Evolutionary conservation across 2,888 invertebrate species (phyloP), one percentile per base, ranked within the genome.

Genomic region (Mamestra brassicae): DNA sequence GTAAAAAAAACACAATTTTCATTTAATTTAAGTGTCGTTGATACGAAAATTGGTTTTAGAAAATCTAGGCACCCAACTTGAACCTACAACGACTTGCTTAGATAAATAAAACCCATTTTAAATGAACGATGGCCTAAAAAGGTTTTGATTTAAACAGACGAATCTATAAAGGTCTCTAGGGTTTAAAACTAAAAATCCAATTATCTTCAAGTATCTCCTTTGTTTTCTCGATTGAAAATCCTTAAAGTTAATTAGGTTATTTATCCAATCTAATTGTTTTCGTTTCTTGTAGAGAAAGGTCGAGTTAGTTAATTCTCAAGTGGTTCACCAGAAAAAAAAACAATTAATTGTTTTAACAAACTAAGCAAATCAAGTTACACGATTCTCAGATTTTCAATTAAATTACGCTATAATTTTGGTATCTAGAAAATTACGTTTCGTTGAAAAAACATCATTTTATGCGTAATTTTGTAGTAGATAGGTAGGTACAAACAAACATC

Each of bases 221-320:
- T 73, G 42, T 73, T 68, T 57, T 68, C 42, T 57, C 58, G 65
- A 72, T 61, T 57, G 67, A 58, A 78, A 83, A 67, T 42, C 36
- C 78, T 79, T 7, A n/a, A 78, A 83, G 61, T 74, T 83, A 71
- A 84, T 84, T 62, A 66, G 50, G 10, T 78, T 63, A 83, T 73
- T 73, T 80, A 58, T 69, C 45, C 54, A 83, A 50, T 55, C 68
- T 69, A 69, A 78, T 83, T 83, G 73, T 78, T 73, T 82, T 67
- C 26, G 26, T 26, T 26, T 26, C 26, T n/a, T 17, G 81, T 63
- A 4, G 6, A 64, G 54, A 50, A 75, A 75, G 13, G 11, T 17
- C 4, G 11, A 71, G 42, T 47, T 68, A 71, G 42, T 47, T 68
- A 17, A 66, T 68, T 69, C 47, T 5, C 64, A 42, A 80, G 61